Evolutionary conservation across 2,113 vertebrate species (phyloP), one percentile per base, ranked within the genome.

Genomic region (Dryoscopus gambensis): DNA sequence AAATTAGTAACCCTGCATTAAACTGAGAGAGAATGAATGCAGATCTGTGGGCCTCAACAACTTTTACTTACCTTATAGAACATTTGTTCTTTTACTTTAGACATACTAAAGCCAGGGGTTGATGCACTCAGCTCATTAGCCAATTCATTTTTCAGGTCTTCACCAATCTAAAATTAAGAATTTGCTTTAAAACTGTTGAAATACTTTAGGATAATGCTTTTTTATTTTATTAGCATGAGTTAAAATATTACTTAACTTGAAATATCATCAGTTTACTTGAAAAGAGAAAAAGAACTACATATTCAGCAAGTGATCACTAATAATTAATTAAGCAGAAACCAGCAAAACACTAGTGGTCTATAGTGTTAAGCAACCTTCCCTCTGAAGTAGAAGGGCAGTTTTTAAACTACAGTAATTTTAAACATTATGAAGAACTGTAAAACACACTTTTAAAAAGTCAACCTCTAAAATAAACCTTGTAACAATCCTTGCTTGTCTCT

Each of bases 51-150:
- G 57, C 73, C 11, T 46, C 17, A 13, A 3, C 14, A 24, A 40
- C 33, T 57, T 56, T 78, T 77, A 74, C 97, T 98, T 97, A 99
- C 99, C 98, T 99, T 99, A 97, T 99, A 99, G 96, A 98, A 98
- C 71, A 98, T 98, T 40, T 98, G 97, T 3, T 97, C 92, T 65
- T 96, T 98, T 28, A 98, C 78, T 28, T 97, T 98, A 91, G 21
- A 0, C 46, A 70, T 84, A 93, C 2, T 98, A 87, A 98, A 18
- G 46, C 69, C 77, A 68, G 97, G 98, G 64, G 98, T 99, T 95
- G 99, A 99, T 28, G 40, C 67, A 40, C 67, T 31, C 33, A 99
- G 98, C n/a, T 99, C 97, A 2, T 97, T 76, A 93, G 40, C 37
- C 80, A 98, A 97, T 10, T 37, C 42, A 23, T 27, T 84, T 97